phyloP scores from a whole-genome alignment of 2,888 invertebrate species.

The Ellobium chinense region DNA sequence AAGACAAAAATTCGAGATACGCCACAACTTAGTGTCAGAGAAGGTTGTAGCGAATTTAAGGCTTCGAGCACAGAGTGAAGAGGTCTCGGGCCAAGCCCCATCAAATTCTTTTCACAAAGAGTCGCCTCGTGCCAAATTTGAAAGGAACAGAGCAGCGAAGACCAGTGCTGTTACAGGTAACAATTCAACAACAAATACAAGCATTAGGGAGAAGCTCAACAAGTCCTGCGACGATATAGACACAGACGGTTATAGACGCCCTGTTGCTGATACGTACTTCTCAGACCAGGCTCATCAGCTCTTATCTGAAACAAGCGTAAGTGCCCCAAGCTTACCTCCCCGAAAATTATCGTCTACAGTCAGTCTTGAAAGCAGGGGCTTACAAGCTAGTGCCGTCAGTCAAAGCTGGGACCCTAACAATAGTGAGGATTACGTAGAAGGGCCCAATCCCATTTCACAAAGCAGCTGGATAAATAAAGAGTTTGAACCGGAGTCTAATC shows the following conservation, averaged over 20 bases:
- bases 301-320: no score
- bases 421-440: background rate
- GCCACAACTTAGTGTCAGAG: slow-evolving; percentile 19
- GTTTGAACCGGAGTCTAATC: background rate
- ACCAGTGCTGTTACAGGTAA: background rate
- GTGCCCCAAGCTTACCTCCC: background rate
- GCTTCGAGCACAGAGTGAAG: background rate
- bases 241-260: background rate
- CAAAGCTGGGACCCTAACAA: background rate
- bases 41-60: slow-evolving; percentile 1
- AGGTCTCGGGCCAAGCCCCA: background rate
- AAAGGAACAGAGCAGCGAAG: slow-evolving; percentile 39
- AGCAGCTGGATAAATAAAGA: background rate
- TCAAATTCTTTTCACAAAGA: slow-evolving; percentile 11
- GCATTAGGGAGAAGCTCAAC: background rate
- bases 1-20: slow-evolving; percentile 30
- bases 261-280: background rate
- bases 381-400: background rate
- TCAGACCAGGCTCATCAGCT: background rate
- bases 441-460: background rate
- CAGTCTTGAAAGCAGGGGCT: background rate
- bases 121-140: slow-evolving; percentile 35
- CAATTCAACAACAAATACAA: background rate
- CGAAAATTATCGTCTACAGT: no score
- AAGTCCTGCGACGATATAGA: background rate